Evolutionary conservation across 2,888 invertebrate species (phyloP), one percentile per base, ranked within the genome.

Genomic region (Limulus polyphemus): DNA sequence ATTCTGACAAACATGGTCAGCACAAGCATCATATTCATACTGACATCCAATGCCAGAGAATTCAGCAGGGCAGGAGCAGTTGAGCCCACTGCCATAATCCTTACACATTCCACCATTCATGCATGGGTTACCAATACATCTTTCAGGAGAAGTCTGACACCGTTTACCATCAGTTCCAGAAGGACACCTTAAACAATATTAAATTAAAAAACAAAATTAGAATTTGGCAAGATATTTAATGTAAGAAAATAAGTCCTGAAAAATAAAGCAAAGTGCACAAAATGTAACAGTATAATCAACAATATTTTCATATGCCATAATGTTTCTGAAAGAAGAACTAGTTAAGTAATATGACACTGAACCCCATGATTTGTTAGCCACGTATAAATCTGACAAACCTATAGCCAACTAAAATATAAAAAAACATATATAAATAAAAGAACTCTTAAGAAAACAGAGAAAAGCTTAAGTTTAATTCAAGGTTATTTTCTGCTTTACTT

Each of bases 71-170:
- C 95, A 97, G 5, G 93, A 87, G 73, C 95, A 97, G 76, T 95
- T 95, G 11, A 95, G 80, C 2, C 93, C 92, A 0, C 92, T 93
- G 10, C 95, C 95, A 72, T 90, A 95, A 76, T 95, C 95, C 78
- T 91, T 91, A 72, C 95, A 97, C 74, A 87, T 87, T 59, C 95
- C 95, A 56, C 88, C 90, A 73, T 97, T 94, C 90, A 93, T 93
- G 75, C 95, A 97, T 7, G 92, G 92, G 72, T 87, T 87, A 47
- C 92, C 92, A 64, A 92, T 88, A 74, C 92, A 92, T 68, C 95
- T 83, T 77, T 95, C 93, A 4, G 95, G 95, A 0, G 95, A 93
- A 0, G 92, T 92, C 78, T 95, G 94, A 76, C 97, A 97, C 75
- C 93, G 88, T 77, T 95, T 94, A 11, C 95, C 97, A 73, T 94